These are phyloP conservation scores for Eulacestoma nigropectus DNA, from an alignment of 2,113 vertebrate genomes.

Conservation along the genomic window DNA sequence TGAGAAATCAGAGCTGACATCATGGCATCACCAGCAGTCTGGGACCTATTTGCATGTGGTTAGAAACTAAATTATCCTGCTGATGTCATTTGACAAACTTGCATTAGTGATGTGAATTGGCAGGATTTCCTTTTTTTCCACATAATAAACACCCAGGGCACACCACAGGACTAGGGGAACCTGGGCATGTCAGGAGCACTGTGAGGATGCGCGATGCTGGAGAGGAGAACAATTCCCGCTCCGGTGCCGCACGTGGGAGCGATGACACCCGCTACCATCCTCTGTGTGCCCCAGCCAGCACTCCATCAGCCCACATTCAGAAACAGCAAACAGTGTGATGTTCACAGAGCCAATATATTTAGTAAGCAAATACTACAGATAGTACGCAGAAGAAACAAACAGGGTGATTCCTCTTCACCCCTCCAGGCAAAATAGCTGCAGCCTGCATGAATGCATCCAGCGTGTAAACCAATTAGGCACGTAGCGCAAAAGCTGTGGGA, in stretches of 20 bases:
- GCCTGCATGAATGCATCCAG: neutral
- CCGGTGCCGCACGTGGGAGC: neutral
- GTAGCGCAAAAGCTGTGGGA: neutral
- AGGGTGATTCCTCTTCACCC: neutral
- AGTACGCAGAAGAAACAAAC: neutral
- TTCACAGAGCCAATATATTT: neutral
- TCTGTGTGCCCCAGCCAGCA: neutral
- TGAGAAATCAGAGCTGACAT: conserved; percentile 64
- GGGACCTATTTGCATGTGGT: conserved; percentile 62
- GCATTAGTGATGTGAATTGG: conserved; percentile 54
- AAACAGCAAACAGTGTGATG: neutral
- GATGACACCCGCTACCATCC: neutral
- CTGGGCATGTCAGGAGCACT: neutral
- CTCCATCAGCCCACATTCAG: neutral
- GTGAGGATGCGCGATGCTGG: neutral
- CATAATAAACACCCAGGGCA: conserved; percentile 54
- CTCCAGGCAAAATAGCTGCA: conserved; percentile 5
- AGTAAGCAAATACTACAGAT: neutral
- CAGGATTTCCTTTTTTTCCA: conserved; percentile 51
- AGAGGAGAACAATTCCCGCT: neutral
- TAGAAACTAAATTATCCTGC: conserved; percentile 54
- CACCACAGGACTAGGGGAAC: neutral
- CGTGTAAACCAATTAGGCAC: neutral
- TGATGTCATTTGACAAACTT: conserved; percentile 67
- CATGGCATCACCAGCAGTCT: conserved; percentile 48